Percentiles rank a stretch among this genome's conserved stretches.
phyloP scores from a whole-genome alignment of 2,113 vertebrate species.

The Notarius quadriscutis region DNA sequence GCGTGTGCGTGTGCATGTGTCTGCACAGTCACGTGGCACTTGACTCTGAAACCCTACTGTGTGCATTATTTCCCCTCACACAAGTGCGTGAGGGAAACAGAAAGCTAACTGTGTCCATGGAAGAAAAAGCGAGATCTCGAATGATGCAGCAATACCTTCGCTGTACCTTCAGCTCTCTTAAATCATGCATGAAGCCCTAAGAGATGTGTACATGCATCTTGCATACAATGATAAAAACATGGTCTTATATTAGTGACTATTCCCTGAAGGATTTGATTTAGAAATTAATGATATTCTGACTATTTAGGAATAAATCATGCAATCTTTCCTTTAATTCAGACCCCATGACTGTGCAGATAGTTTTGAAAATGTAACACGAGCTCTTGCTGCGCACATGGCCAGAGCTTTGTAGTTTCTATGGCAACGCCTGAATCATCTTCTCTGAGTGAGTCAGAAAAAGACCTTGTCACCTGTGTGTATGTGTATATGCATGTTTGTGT shows the following conservation, averaged over 20 bases:
- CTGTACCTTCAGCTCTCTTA: background rate
- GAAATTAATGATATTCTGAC: background rate
- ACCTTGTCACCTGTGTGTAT: background rate
- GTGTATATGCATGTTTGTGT: background rate
- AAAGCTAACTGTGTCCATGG: background rate
- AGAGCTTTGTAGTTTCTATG: constrained; percentile 45
- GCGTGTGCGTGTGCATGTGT: background rate
- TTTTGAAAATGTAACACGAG: background rate
- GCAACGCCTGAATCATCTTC: constrained; percentile 37
- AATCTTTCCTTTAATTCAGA: too few species aligned
- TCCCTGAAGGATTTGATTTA: background rate
- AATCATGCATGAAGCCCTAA: background rate
- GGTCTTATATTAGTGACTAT: background rate
- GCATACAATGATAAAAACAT: background rate
- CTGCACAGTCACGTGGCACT: constrained; percentile 30
- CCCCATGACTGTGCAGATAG: background rate
- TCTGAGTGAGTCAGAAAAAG: constrained; percentile 35
- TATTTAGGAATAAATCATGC: background rate
- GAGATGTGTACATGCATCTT: background rate
- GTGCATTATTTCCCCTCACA: background rate
- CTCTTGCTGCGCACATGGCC: background rate
- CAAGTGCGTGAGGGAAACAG: background rate
- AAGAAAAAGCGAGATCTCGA: background rate
- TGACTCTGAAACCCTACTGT: background rate
- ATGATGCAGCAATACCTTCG: background rate